These are phyloP conservation scores for Eospalax fontanierii DNA, from an alignment of 2,797 vertebrate genomes.

Conservation along the genomic window DNA sequence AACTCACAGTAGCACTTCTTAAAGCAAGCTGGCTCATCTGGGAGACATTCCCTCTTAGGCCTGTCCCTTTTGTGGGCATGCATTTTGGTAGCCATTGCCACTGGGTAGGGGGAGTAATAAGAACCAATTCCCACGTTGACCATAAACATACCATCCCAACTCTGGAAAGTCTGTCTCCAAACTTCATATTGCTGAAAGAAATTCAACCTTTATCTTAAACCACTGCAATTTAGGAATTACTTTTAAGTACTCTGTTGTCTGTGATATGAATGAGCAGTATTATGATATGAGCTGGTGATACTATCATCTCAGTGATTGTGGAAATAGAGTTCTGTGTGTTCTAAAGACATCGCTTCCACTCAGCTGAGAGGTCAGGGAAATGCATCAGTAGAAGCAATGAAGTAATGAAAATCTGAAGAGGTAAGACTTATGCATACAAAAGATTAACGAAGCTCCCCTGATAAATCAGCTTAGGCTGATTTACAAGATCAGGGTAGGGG, in stretches of 20 bases:
- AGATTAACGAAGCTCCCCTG: not conserved
- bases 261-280: not conserved
- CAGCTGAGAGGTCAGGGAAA: not conserved
- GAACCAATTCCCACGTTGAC: not conserved
- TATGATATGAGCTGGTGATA: not conserved
- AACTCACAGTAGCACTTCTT: not conserved
- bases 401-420: not conserved
- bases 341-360: not conserved
- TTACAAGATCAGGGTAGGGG: not conserved
- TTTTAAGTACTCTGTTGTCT: not conserved
- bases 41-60: not conserved
- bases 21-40: not conserved
- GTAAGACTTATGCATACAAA: not conserved
- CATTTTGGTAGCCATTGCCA: not conserved
- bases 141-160: not conserved
- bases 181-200: constrained; percentile 40
- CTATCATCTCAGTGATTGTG: not conserved
- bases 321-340: not conserved
- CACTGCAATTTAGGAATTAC: not conserved
- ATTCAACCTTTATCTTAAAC: constrained; percentile 9
- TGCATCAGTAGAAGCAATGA: not conserved
- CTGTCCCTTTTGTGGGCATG: not conserved
- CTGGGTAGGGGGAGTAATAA: not conserved
- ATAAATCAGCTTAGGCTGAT: not conserved
- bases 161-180: not conserved